phyloP scores from a whole-genome alignment of 2,888 invertebrate genomes.

The Drosophila prostipennis region DNA sequence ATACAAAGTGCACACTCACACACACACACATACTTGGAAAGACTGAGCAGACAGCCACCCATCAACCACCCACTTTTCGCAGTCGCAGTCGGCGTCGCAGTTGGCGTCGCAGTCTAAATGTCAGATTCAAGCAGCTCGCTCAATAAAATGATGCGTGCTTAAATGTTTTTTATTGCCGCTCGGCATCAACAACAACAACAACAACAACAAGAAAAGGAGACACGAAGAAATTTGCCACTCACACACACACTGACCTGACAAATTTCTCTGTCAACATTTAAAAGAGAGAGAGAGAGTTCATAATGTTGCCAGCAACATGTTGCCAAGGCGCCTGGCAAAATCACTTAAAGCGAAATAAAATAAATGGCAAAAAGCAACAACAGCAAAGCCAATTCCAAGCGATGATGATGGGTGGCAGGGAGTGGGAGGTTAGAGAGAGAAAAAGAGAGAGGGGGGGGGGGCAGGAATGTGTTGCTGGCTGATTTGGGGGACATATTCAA shows the following conservation, averaged over 20 bases:
- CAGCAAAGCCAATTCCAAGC: conserved; percentile 62
- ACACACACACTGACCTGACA: conserved; percentile 7
- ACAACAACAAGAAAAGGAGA: conserved; percentile 14
- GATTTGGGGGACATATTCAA: conserved; percentile 74
- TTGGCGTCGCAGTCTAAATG: conserved; percentile 66
- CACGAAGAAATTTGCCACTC: no score
- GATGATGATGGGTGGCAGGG: conserved; percentile 44
- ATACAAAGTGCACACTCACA: conserved; percentile 68
- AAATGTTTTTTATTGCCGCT: conserved; percentile 78
- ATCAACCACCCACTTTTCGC: conserved; percentile 21
- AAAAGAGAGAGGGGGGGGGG: background rate
- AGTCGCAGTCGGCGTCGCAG: conserved; percentile 14
- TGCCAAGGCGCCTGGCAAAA: conserved; percentile 58
- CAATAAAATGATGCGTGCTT: conserved; percentile 78
- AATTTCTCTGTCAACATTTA: conserved; percentile 49
- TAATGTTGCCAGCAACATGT: conserved; percentile 66
- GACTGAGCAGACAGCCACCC: conserved; percentile 15
- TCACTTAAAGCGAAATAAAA: conserved; percentile 70
- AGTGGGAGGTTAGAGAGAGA: background rate
- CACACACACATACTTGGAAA: conserved; percentile 12
- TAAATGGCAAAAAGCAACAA: conserved; percentile 52
- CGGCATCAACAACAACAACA: conserved; percentile 43
- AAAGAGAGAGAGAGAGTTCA: background rate
- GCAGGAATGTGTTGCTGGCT: no score
- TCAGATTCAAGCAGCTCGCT: conserved; percentile 72